Percentiles rank a stretch among this genome's conserved stretches.
phyloP scores from a whole-genome alignment of 2,888 invertebrate genomes.

The Aphrophora alni region DNA sequence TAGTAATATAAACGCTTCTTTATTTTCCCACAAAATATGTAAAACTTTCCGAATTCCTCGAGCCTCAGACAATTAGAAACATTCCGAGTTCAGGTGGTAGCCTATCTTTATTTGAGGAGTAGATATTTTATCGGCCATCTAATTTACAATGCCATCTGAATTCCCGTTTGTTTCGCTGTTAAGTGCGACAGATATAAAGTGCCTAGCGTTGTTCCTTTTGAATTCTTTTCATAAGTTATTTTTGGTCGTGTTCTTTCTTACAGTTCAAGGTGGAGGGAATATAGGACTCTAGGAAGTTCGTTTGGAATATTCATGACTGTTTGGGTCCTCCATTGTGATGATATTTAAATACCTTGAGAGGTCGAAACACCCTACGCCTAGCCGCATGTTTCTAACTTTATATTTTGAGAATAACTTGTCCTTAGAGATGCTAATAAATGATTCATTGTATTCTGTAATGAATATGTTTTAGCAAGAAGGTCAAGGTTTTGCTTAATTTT shows the following conservation, averaged over 20 bases:
- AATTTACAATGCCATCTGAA: conserved; percentile 3
- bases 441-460: background rate
- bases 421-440: background rate
- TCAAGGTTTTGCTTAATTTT: background rate
- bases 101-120: background rate
- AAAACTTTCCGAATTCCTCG: background rate
- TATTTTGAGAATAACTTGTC: background rate
- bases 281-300: background rate
- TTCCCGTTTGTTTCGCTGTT: background rate
- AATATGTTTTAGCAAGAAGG: background rate
- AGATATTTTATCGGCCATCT: background rate
- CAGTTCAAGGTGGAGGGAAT: background rate
- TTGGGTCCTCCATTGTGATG: background rate
- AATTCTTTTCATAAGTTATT: background rate
- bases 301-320: background rate
- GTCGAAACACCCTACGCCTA: background rate
- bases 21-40: background rate
- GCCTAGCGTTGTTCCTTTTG: background rate
- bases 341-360: background rate
- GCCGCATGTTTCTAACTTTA: background rate
- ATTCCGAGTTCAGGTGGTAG: conserved; percentile 1
- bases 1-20: background rate
- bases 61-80: background rate
- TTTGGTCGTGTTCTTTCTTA: background rate
- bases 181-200: conserved; percentile 3